Percentiles rank a stretch among this genome's conserved stretches.
Evolutionary conservation across 2,888 invertebrate species (phyloP).

Genomic region (Papilio elwesi): DNA sequence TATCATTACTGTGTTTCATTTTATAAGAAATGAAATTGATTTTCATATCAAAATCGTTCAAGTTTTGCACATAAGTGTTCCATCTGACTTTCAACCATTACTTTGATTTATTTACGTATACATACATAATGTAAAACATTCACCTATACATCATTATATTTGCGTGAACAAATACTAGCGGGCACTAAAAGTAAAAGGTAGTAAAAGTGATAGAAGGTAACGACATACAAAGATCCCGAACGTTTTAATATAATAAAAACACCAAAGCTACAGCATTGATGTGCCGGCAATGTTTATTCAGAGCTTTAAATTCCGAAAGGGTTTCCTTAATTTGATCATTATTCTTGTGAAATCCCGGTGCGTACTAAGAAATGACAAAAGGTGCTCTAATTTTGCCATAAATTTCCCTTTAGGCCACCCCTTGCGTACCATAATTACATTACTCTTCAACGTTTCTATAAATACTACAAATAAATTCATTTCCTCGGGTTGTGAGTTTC

Average conservation of each 20-base stretch:
- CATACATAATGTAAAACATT: too few relatives aligned
- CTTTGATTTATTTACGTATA: too few relatives aligned
- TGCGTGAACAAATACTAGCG: neutral
- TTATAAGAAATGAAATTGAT: too few relatives aligned
- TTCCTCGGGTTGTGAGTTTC: slow-evolving; percentile 24
- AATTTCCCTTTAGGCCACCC: slow-evolving; percentile 48
- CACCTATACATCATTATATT: too few relatives aligned
- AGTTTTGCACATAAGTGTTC: too few relatives aligned
- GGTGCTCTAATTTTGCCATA: slow-evolving; percentile 50
- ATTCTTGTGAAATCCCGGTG: slow-evolving; percentile 49
- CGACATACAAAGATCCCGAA: neutral
- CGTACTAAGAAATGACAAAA: slow-evolving; percentile 51
- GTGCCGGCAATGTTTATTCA: slow-evolving; percentile 26
- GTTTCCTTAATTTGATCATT: slow-evolving; percentile 42
- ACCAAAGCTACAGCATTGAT: slow-evolving; percentile 5
- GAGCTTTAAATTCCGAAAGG: slow-evolving; percentile 32
- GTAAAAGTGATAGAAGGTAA: neutral
- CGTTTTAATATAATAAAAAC: neutral
- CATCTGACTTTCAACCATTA: too few relatives aligned
- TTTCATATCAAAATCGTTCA: too few relatives aligned
- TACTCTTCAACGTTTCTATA: slow-evolving; percentile 43
- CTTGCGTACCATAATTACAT: slow-evolving; percentile 49
- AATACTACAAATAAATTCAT: slow-evolving; percentile 38
- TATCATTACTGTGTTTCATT: too few relatives aligned
- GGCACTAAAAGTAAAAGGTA: neutral